Base-by-base conservation (phyloP, 2,888 invertebrate species). In the Corbicula japonica region DNA sequence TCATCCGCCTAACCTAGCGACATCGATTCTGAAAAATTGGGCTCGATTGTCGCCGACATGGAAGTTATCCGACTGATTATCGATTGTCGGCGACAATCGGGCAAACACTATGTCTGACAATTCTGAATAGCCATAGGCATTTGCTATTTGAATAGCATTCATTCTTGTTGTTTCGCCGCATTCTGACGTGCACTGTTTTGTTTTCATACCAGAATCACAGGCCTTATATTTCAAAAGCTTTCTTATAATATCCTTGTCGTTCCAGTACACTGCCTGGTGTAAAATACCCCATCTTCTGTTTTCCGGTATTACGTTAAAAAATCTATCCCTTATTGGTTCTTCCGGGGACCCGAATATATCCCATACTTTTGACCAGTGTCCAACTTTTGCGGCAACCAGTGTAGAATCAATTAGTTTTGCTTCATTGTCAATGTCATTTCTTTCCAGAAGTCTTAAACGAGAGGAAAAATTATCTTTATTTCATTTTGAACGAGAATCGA, bases 221-320 rank as follows among this genome's bases (percentile, higher is more conserved):
- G 72, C n/a, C 1, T 41, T 12, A 44, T 68, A 81, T 2, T 48
- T 21, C 6, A 81, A 54, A 10, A 84, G 41, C n/a, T 21, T 70
- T 41, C 50, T 70, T 0, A 84, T 30, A 6, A 75, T 76, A 1
- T 60, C 48, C 12, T 32, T 41, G 28, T 75, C 28, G 23, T 77
- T 75, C 73, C 70, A 80, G 50, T 61, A 81, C 0, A 84, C 76
- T 12, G 84, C 77, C 23, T 85, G 84, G 35, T 82, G 82, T 21
- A 85, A 8, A 0, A 82, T 32, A 8, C 82, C 74, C 84, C 84
- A 84, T 38, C 77, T 30, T 15, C 80, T 61, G 23, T 72, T 70
- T 46, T 82, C 82, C 15, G 84, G 84, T 8, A 80, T 77, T 18
- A 44, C 44, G 46, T 84, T 84, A 1, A 84, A 50, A 1, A 84